Evolutionary conservation across 30 jellyfish, hydroid and myxozoan genomes (phyloP), one percentile per base, ranked within the genome.

Genomic region (Cassiopea xamachana): DNA sequence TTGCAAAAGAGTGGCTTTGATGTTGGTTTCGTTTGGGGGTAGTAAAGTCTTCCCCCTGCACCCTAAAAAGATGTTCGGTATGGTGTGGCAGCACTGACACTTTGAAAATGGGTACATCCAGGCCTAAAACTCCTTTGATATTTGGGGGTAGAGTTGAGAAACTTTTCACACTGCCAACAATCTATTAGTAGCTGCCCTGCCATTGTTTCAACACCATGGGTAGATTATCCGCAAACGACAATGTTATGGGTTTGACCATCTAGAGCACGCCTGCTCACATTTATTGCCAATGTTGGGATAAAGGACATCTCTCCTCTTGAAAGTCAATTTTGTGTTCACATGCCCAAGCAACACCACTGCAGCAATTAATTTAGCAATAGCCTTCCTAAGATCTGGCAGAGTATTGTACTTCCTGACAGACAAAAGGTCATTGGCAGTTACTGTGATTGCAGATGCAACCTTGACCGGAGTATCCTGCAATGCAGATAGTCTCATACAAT

Each of bases 381-480:
- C n/a, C n/a, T n/a, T n/a, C n/a, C n/a, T n/a, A n/a, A n/a, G n/a
- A n/a, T n/a, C n/a, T n/a, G n/a, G n/a, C n/a, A n/a, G n/a, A n/a
- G n/a, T n/a, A n/a, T n/a, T n/a, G n/a, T n/a, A n/a, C n/a, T n/a
- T n/a, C n/a, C n/a, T 48, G 47, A 46, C 47, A 48, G 19, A 46
- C 76, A 16, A 18, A 14, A 58, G 44, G 60, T 58, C 67, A 16
- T 61, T 62, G 27, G 18, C 55, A 10, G 81, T 14, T 17, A 18
- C 83, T 2, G 77, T n/a, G 64, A 75, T n/a, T 27, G 85, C 85
- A 75, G 83, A 55, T 61, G 77, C 43, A 10, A 46, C 60, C 44
- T 59, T 81, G 19, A 62, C 50, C 60, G 46, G 51, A 27, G 83
- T 81, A 43, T 81, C 81, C 64, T 81, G 90, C 84, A 59, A 47